Evolutionary conservation across 2,797 vertebrate genomes (phyloP), one percentile per base, ranked within the genome.

Genomic region (Sebastes hubbsi): DNA sequence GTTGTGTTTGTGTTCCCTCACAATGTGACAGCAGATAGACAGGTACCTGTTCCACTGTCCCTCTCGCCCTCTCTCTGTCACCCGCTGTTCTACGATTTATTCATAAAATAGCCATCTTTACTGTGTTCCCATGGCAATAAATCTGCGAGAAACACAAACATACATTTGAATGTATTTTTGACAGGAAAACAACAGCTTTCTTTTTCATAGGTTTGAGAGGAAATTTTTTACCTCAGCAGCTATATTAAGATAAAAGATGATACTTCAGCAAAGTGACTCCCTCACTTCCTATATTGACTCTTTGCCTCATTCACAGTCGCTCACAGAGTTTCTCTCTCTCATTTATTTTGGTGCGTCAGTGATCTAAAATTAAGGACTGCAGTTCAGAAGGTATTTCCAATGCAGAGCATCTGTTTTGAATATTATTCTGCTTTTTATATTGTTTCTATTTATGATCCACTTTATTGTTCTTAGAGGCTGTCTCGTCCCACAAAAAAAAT

Each of bases 351-450:
- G 22, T 56, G 75, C 24, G 32, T 80, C 52, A 6, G 6, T 71
- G 77, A 64, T 79, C 20, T 66, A 52, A 72, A 84, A 72, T 71
- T 74, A 68, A 78, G n/a, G 32, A 56, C 27, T 61, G 34, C 63
- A 58, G 38, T 74, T 81, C 82, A 73, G 75, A 68, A 58, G n/a
- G 14, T 42, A 42, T 42, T 32, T 66, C 52, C 36, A 18, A 36
- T 2, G 20, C 34, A 72, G 6, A 69, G 13, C 3, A 42, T 42
- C 14, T 38, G 20, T 54, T 36, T 72, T 66, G 16, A 42, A 72
- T 32, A 46, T 42, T 5, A 38, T 42, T 42, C 14, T 42, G 38
- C 14, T 42, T 38, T 42, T 42, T 42, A 16, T 16, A 42, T 42
- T 71, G 25, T 73, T 67, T 85, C 13, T 64, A 67, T 62, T 75